These are phyloP conservation scores for Gnathonemus longibarbis DNA, from an alignment of 2,113 vertebrate species.

Conservation along the genomic window DNA sequence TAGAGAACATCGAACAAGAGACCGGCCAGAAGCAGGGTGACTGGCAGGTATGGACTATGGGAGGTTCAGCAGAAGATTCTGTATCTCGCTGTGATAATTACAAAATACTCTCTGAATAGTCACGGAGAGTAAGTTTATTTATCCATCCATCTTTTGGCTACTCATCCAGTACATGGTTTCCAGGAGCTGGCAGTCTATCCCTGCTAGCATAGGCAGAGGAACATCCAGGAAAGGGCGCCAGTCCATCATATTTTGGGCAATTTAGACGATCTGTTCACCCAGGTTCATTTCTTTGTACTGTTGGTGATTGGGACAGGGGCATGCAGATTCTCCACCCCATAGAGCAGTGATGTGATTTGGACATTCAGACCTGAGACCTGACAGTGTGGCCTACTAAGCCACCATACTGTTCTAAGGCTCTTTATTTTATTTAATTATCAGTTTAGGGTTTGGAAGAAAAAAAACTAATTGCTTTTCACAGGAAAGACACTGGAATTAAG, in stretches of 20 bases:
- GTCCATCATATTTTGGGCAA: not conserved
- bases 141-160: not conserved
- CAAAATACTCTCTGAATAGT: not conserved
- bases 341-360: not conserved
- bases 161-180: not conserved
- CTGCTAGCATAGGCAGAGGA: not conserved
- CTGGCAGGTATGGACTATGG: conserved; percentile 45
- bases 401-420: not conserved
- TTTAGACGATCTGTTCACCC: not conserved
- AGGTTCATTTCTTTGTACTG: not conserved
- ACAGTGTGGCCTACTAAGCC: not conserved
- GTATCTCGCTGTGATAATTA: not conserved
- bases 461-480: not conserved
- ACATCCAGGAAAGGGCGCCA: not conserved
- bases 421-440: not conserved
- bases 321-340: not conserved
- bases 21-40: conserved; percentile 24
- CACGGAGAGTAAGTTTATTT: not conserved
- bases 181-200: not conserved
- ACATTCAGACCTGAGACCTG: not conserved
- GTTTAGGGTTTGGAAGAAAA: not conserved
- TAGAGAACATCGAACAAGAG: conserved; percentile 50
- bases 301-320: not conserved
- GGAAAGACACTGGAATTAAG: not conserved
- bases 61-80: not conserved